phyloP scores from a whole-genome alignment of 2,113 vertebrate genomes.

The Gadus chalcogrammus region DNA sequence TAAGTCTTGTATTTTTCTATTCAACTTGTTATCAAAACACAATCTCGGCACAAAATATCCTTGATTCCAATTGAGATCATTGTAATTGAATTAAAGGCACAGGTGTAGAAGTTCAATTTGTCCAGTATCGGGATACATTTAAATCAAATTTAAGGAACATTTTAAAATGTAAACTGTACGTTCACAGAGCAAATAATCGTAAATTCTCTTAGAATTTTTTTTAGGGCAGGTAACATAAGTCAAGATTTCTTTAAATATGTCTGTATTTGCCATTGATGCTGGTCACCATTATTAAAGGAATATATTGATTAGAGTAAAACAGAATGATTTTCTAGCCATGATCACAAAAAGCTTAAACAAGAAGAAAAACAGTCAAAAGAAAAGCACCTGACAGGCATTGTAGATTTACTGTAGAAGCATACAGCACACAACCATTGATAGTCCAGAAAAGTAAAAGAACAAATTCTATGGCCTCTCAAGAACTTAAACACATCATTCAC shows the following conservation, averaged over 20 bases:
- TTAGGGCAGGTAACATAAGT: neutral
- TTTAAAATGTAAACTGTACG: no score
- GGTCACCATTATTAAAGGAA: constrained; percentile 21
- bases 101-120: constrained; percentile 53
- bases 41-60: constrained; percentile 6
- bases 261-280: constrained; percentile 65
- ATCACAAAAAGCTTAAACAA: neutral
- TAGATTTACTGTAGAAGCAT: constrained; percentile 58
- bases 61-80: constrained; percentile 42
- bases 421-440: constrained; percentile 64
- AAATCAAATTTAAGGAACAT: constrained; percentile 24
- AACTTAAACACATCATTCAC: constrained; percentile 59
- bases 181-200: no score
- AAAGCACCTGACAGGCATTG: constrained; percentile 65
- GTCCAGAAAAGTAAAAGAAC: constrained; percentile 54
- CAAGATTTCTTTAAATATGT: constrained; percentile 34
- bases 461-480: constrained; percentile 63
- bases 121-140: constrained; percentile 39
- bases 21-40: constrained; percentile 1
- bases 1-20: constrained; percentile 2
- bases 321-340: neutral
- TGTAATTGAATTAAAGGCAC: constrained; percentile 61
- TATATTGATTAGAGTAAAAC: constrained; percentile 13
- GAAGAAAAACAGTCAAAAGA: constrained; percentile 25
- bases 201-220: neutral